Conservation (phyloP, 2,888 invertebrate genomes). For the Drosophila cracens region DNA sequence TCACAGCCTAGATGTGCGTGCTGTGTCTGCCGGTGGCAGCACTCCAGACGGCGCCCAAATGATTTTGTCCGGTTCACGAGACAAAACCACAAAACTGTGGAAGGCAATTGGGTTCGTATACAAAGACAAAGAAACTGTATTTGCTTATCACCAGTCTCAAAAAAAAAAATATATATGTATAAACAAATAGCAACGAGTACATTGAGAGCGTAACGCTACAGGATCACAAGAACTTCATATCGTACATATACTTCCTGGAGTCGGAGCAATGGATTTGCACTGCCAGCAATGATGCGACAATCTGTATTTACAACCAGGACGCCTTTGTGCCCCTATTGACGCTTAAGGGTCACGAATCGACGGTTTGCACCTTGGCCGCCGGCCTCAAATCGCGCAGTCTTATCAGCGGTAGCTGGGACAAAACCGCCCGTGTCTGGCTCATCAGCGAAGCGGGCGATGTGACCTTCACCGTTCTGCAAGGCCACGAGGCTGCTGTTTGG, state of each 20-base stretch:
- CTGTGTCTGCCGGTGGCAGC: constrained; percentile 86
- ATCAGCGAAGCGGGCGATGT: constrained; percentile 86
- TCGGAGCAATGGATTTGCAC: constrained; percentile 92
- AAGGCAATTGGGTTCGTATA: constrained; percentile 88
- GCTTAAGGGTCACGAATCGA: constrained; percentile 89
- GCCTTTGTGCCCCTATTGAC: constrained; percentile 89
- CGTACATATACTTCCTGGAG: constrained; percentile 91
- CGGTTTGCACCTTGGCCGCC: constrained; percentile 86
- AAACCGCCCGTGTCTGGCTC: constrained; percentile 93
- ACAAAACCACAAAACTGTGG: constrained; percentile 95
- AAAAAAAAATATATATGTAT: not conserved
- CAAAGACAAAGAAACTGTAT: constrained; percentile 4
- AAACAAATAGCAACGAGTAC: constrained; percentile 87
- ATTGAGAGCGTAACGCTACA: constrained; percentile 89
- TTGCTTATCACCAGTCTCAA: not conserved
- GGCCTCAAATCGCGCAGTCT: constrained; percentile 86
- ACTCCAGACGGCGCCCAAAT: constrained; percentile 87
- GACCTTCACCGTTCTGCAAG: constrained; percentile 87
- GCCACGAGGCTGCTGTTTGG: constrained; percentile 96
- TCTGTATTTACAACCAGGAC: constrained; percentile 91
- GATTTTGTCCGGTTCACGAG: constrained; percentile 95
- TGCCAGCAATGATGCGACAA: constrained; percentile 94
- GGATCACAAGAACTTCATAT: constrained; percentile 95
- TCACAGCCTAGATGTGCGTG: constrained; percentile 94
- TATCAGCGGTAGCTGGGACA: constrained; percentile 97